Percentiles rank a stretch among this genome's conserved stretches.
These are phyloP conservation scores for Brenthis ino DNA, from an alignment of 2,888 invertebrate species.

Conservation along the genomic window DNA sequence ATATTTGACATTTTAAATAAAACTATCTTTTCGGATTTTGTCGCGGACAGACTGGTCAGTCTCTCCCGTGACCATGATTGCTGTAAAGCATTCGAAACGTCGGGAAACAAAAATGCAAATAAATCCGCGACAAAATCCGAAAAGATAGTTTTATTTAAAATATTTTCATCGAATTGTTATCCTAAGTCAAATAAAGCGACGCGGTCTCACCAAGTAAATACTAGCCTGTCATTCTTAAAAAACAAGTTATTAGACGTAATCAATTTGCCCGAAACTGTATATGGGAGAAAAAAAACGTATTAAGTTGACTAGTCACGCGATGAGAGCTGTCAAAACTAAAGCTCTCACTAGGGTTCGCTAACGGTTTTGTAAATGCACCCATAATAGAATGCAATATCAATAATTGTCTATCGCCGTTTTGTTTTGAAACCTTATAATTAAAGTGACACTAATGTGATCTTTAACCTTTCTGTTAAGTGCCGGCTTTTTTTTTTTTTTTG, in stretches of 20 bases:
- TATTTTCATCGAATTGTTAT: slow-evolving; percentile 15
- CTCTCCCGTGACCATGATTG: no score
- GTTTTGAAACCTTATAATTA: slow-evolving; percentile 34
- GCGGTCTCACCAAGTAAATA: slow-evolving; percentile 50
- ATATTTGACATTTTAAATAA: no score
- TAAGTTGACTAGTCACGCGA: slow-evolving; percentile 65
- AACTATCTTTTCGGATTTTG: no score
- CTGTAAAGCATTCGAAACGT: no score
- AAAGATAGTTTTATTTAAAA: no score
- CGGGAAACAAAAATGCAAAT: no score
- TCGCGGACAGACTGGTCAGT: no score
- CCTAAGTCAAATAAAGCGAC: slow-evolving; percentile 37
- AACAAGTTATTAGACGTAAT: slow-evolving; percentile 69
- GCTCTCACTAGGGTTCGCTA: slow-evolving; percentile 48
- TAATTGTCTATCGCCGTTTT: slow-evolving; percentile 38
- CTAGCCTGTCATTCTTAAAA: slow-evolving; percentile 59
- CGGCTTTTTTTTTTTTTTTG: background rate
- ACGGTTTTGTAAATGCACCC: slow-evolving; percentile 42
- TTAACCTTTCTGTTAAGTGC: slow-evolving; percentile 28
- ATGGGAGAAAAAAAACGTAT: slow-evolving; percentile 58
- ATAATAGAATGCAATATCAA: slow-evolving; percentile 37
- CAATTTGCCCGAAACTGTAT: slow-evolving; percentile 64
- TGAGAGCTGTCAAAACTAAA: slow-evolving; percentile 60
- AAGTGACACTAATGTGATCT: slow-evolving; percentile 36
- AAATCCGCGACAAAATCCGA: no score